Evolutionary conservation across 2,797 vertebrate species (phyloP).

Genomic region (Ataeniobius toweri): DNA sequence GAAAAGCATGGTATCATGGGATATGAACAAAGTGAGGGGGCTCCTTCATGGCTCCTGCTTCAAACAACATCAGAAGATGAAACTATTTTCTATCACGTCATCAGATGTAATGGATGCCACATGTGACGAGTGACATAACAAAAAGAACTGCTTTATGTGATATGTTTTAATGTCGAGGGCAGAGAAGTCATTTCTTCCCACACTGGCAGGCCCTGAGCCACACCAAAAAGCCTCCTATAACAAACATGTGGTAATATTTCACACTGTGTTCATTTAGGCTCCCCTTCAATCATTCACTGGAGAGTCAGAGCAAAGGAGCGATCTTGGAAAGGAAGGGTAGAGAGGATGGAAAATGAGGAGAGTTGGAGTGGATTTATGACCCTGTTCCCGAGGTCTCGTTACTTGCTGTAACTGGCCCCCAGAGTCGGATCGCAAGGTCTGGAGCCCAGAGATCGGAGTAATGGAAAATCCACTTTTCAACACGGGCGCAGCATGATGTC

Average conservation of each 20-base stretch:
- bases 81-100: constrained; percentile 40
- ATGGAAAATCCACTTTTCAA: constrained; percentile 79
- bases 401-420: constrained; percentile 81
- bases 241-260: constrained; percentile 50
- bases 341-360: constrained; percentile 58
- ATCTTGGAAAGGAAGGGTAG: constrained; percentile 30
- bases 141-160: constrained; percentile 58
- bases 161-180: constrained; percentile 62
- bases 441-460: constrained; percentile 71
- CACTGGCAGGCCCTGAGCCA: constrained; percentile 27
- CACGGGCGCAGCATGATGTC: constrained; percentile 52
- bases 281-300: constrained; percentile 48
- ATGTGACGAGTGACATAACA: constrained; percentile 63
- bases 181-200: constrained; percentile 44
- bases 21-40: constrained; percentile 17
- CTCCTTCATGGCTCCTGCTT: constrained; percentile 29
- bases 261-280: constrained; percentile 43
- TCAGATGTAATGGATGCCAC: constrained; percentile 65
- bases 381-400: constrained; percentile 77
- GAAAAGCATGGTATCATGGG: constrained; percentile 35
- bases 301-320: constrained; percentile 41
- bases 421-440: constrained; percentile 72
- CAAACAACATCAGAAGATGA: constrained; percentile 47
- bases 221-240: constrained; percentile 31
- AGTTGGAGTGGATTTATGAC: constrained; percentile 77